Conservation (phyloP, 2,113 vertebrate genomes). For the Saguinus imperator region DNA sequence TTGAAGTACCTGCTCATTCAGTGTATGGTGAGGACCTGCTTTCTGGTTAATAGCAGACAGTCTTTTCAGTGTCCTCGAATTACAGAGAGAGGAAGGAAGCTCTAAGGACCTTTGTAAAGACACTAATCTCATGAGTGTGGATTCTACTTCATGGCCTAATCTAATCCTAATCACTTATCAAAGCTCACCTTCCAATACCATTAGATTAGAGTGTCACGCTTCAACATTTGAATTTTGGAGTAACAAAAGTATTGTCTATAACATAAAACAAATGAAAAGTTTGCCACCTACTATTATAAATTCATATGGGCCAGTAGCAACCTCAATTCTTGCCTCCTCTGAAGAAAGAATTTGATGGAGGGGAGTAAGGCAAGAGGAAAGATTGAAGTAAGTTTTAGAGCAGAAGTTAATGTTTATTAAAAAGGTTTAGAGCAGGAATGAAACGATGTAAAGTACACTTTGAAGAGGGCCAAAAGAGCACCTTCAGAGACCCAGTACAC, state of each 20-base stretch:
- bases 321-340: no score
- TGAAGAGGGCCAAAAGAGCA: no score
- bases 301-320: no score
- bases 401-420: no score
- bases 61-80: neutral
- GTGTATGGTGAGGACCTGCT: neutral
- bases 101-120: neutral
- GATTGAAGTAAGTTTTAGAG: no score
- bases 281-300: neutral
- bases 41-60: neutral
- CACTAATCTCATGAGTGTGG: neutral
- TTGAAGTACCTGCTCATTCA: neutral
- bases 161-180: neutral
- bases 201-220: neutral
- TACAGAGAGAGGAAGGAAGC: neutral
- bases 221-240: neutral
- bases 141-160: no score
- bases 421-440: no score
- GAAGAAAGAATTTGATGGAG: no score
- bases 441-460: no score
- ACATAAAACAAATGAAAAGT: neutral
- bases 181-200: neutral
- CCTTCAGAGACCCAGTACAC: no score
- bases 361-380: no score
- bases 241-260: neutral